A percentile compares a stretch with the other conserved stretches of the same genome.
Conservation (phyloP, 2,888 invertebrate species). For the Dicranocentrus wangi region DNA sequence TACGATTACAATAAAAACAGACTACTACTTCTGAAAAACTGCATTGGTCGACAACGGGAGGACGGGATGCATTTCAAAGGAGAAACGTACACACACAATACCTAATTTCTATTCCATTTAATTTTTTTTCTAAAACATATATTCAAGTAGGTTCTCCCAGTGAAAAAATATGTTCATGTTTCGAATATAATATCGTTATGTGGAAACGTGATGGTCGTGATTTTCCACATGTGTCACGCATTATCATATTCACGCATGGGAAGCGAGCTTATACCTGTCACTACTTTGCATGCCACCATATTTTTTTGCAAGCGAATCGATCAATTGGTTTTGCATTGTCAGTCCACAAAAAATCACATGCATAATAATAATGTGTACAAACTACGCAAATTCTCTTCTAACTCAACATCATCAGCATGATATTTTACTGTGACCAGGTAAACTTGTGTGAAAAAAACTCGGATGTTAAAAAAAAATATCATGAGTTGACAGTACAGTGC, state of each 20-base stretch:
- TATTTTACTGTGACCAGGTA: neutral
- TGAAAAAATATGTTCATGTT: no score
- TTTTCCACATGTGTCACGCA: neutral
- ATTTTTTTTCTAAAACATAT: no score
- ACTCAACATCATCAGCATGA: neutral
- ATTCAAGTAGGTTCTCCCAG: no score
- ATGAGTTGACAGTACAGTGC: no score
- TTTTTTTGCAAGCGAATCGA: slow-evolving; percentile 21
- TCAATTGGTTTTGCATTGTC: slow-evolving; percentile 32
- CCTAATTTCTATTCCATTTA: no score
- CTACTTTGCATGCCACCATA: neutral
- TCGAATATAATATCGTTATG: slow-evolving; percentile 1
- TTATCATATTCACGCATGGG: slow-evolving; percentile 5
- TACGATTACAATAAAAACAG: no score
- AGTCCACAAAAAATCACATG: neutral
- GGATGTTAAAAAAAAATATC: neutral
- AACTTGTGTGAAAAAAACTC: neutral
- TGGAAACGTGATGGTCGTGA: slow-evolving; percentile 17
- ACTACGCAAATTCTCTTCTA: neutral
- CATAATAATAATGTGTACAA: neutral
- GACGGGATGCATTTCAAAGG: no score
- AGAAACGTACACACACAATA: no score
- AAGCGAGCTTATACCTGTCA: neutral
- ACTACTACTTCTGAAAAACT: no score
- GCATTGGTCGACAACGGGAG: no score